Base-by-base conservation (phyloP, 1,140 invertebrate genomes). In the Drosophila repleta region DNA sequence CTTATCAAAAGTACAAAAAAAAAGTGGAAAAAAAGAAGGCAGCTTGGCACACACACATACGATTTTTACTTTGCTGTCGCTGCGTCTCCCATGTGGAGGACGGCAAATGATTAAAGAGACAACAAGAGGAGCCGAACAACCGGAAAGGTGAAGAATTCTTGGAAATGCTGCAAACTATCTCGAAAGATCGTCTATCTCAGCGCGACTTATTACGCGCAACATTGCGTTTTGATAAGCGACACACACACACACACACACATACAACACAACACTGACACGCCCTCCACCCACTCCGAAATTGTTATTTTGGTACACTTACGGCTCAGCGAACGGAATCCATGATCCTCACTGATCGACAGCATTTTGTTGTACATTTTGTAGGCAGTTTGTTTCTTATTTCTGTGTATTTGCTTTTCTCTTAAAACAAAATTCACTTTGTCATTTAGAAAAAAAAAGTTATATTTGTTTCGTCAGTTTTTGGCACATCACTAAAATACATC, bases 341-440 rank as follows among this genome's bases (percentile, higher is more conserved):
- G 90, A 90, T 92, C 91, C 75, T 92, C 91, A 76, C 91, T 91
- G 73, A 91, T 90, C 52, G 91, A 92, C 72, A 92, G 72, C 90
- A 92, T 90, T 85, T 90, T 91, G 76, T 87, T 90, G 65, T 87
- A 90, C 82, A 90, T 90, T 69, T 75, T 60, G 46, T 43, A 11
- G 29, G 2, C 4, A 21, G 8, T 67, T 49, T 17, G 3, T 21
- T 15, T 15, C 1, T n/a, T n/a, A n/a, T n/a, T n/a, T n/a, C n/a
- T n/a, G n/a, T 18, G 41, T 21, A 6, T 39, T 18, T 43, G 15
- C 13, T 13, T 46, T 46, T 7, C 8, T 21, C 5, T 65, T 46
- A 6, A 11, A 35, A 11, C 24, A 11, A 35, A 11, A 24, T 68
- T 74, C 41, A 63, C 63, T 76, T 66, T 66, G 53, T 32, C 43